These are phyloP conservation scores for Chitala chitala DNA, from an alignment of 2,113 vertebrate species.

Conservation along the genomic window DNA sequence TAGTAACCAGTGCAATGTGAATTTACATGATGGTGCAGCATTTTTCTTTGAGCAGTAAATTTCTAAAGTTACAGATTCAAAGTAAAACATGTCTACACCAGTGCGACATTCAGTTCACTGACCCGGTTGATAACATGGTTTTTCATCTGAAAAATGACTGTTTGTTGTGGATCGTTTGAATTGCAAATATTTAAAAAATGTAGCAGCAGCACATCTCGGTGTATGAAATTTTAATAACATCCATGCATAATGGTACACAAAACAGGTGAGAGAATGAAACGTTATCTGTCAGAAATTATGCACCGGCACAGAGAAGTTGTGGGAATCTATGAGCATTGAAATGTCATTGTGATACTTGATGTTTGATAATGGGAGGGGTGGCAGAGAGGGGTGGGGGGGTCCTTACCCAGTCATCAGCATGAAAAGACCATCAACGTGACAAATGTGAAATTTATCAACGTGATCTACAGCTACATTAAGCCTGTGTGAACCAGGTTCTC, in stretches of 20 bases:
- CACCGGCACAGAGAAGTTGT: not conserved
- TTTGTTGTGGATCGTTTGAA: too few species aligned
- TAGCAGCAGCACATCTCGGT: too few species aligned
- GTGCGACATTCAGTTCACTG: not conserved
- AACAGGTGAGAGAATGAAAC: not conserved
- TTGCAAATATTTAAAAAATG: not conserved
- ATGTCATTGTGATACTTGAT: not conserved
- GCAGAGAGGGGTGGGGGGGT: not conserved
- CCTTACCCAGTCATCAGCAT: conserved; percentile 23
- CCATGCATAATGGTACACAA: not conserved
- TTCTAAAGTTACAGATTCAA: not conserved
- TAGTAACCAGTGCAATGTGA: too few species aligned
- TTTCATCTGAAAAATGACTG: not conserved
- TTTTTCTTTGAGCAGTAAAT: not conserved
- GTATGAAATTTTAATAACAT: not conserved
- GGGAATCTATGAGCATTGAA: not conserved
- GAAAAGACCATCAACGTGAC: conserved; percentile 48
- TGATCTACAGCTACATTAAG: conserved; percentile 48
- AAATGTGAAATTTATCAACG: conserved; percentile 52
- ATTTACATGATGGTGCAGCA: too few species aligned
- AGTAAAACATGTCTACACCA: not conserved
- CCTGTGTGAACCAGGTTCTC: conserved; percentile 40
- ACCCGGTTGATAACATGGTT: not conserved
- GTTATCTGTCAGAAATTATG: not conserved
- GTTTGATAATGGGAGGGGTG: not conserved